Percentiles rank a stretch among this genome's conserved stretches.
phyloP scores from a whole-genome alignment of 2,797 vertebrate genomes.

The Phataginus tricuspis region DNA sequence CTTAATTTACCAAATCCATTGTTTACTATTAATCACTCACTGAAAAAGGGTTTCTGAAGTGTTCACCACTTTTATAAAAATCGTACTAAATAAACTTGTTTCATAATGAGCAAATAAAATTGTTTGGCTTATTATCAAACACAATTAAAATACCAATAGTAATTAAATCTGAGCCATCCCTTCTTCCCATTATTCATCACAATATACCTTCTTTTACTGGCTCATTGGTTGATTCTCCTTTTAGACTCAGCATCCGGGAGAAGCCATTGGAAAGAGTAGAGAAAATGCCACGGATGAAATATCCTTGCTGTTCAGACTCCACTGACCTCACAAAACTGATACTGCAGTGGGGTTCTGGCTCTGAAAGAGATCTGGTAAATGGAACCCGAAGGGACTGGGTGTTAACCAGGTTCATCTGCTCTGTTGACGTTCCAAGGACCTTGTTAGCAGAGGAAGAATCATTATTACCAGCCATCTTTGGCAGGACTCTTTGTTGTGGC shows the following conservation, averaged over 20 bases:
- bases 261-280: slow-evolving; percentile 86
- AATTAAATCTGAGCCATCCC: slow-evolving; percentile 35
- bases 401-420: background rate
- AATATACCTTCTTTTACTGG: slow-evolving; percentile 62
- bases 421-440: background rate
- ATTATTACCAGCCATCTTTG: background rate
- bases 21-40: slow-evolving; percentile 34
- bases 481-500: slow-evolving; percentile 41
- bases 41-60: slow-evolving; percentile 31
- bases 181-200: slow-evolving; percentile 29
- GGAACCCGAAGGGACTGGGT: slow-evolving; percentile 62
- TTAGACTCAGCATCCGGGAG: slow-evolving; percentile 83
- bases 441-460: background rate
- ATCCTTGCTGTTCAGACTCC: slow-evolving; percentile 78
- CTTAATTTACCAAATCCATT: slow-evolving; percentile 25
- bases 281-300: slow-evolving; percentile 83
- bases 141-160: slow-evolving; percentile 52
- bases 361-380: slow-evolving; percentile 86
- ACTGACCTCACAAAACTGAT: slow-evolving; percentile 55
- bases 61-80: slow-evolving; percentile 31
- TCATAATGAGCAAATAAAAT: slow-evolving; percentile 41
- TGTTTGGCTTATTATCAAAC: slow-evolving; percentile 42
- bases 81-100: background rate
- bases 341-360: slow-evolving; percentile 68
- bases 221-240: slow-evolving; percentile 78